Evolutionary conservation across 2,113 vertebrate species (phyloP).

Genomic region (Tetraodon nigroviridis): DNA sequence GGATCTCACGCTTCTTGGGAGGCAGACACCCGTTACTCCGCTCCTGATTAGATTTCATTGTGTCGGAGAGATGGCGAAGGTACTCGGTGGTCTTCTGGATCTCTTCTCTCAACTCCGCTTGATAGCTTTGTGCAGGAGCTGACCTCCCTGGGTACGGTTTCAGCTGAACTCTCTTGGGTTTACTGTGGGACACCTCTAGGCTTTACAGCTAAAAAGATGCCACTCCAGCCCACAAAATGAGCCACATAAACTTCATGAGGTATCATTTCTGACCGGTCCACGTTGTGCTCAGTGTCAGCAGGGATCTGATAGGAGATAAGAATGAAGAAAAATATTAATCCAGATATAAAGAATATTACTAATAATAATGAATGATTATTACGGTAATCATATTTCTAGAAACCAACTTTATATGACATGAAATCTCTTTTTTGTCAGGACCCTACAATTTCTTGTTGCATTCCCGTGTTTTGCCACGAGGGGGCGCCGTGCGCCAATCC

Average conservation of each 20-base stretch:
- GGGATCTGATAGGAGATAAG: slow-evolving; percentile 44
- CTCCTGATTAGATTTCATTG: slow-evolving; percentile 98
- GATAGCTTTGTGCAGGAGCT: slow-evolving; percentile 10
- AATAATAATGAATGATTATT: background rate
- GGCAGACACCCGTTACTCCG: slow-evolving; percentile 97
- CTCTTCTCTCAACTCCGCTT: slow-evolving; percentile 20
- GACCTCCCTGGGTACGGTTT: slow-evolving; percentile 19
- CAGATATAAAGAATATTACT: slow-evolving; percentile 3
- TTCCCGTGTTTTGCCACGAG: slow-evolving; percentile 38
- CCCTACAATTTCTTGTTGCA: slow-evolving; percentile 4
- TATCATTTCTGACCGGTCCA: slow-evolving; percentile 86
- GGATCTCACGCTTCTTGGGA: slow-evolving; percentile 97
- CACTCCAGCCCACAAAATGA: slow-evolving; percentile 85
- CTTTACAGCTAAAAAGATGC: slow-evolving; percentile 79
- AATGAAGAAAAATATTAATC: slow-evolving; percentile 22
- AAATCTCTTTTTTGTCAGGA: too few relatives aligned
- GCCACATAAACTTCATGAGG: slow-evolving; percentile 92
- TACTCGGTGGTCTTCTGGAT: slow-evolving; percentile 19
- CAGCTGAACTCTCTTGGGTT: slow-evolving; percentile 72
- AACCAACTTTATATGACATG: background rate
- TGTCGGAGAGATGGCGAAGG: slow-evolving; percentile 43
- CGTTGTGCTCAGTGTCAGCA: slow-evolving; percentile 64
- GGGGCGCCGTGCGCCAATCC: slow-evolving; percentile 24
- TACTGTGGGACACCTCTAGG: slow-evolving; percentile 59
- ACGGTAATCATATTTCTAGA: too few relatives aligned